A percentile compares a stretch with the other conserved stretches of the same genome.
phyloP scores from a whole-genome alignment of 2,797 vertebrate species.

The Peromyscus eremicus region DNA sequence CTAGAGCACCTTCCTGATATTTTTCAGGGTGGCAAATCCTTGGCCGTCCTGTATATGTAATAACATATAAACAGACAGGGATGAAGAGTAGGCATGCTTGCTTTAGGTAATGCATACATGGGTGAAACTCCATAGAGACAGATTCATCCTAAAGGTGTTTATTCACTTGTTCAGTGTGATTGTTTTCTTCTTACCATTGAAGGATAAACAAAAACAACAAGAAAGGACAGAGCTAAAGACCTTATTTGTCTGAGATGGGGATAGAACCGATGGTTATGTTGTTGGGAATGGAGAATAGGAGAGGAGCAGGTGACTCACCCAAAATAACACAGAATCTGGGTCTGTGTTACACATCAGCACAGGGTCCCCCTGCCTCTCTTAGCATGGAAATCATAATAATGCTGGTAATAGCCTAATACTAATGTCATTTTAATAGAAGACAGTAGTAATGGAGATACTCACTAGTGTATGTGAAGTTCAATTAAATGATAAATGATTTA shows the following conservation, averaged over 20 bases:
- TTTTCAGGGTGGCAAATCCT: background rate
- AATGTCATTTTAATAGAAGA: background rate
- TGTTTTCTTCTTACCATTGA: background rate
- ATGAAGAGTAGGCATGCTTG: background rate
- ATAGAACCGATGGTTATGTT: background rate
- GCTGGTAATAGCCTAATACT: background rate
- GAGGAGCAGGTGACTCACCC: rapidly evolving
- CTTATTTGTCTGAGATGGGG: background rate
- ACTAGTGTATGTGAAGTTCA: background rate
- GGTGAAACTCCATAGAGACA: background rate
- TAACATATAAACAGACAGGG: background rate
- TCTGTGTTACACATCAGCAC: background rate
- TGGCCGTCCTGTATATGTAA: background rate
- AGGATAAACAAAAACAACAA: background rate
- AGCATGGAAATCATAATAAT: background rate
- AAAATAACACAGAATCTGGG: background rate
- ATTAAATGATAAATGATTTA: background rate
- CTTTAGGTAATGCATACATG: background rate
- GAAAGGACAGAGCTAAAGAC: background rate
- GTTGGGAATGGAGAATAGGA: background rate
- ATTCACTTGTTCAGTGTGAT: background rate
- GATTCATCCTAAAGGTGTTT: background rate
- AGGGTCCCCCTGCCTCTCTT: background rate
- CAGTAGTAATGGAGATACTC: background rate
- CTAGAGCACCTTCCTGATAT: background rate